phyloP scores from a whole-genome alignment of 2,113 vertebrate genomes.

The Macroglossus sobrinus region DNA sequence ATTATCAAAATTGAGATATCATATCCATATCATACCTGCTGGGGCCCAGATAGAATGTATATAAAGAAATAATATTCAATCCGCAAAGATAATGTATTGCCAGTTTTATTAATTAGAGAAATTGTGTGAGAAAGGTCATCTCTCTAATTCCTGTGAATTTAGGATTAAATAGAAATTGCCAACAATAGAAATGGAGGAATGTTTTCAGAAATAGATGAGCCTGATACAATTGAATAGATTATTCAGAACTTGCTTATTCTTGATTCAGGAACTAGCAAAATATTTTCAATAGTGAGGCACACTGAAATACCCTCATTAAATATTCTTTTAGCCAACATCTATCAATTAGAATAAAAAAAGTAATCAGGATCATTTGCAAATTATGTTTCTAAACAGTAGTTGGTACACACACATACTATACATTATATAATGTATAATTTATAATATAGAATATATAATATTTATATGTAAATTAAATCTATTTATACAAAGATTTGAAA shows the following conservation, averaged over 20 bases:
- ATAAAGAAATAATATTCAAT: not conserved
- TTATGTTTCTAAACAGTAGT: not conserved
- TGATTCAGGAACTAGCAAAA: not conserved
- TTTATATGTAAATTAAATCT: not conserved
- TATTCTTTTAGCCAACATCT: not conserved
- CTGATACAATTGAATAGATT: not conserved
- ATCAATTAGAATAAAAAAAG: not conserved
- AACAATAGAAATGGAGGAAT: not conserved
- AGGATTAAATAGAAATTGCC: not conserved
- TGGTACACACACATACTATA: not conserved
- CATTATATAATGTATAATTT: not conserved
- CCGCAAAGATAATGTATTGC: not conserved
- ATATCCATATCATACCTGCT: not conserved
- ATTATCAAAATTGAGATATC: not conserved
- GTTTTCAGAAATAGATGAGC: not conserved
- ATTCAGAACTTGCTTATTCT: not conserved
- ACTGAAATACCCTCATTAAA: not conserved
- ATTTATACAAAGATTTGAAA: not conserved
- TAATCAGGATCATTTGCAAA: not conserved
- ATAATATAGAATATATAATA: not conserved
- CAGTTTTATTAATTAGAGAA: not conserved
- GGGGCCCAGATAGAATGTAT: not conserved
- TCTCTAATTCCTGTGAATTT: not conserved
- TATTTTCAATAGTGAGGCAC: not conserved
- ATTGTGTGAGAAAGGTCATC: not conserved